Percentiles rank a stretch among this genome's conserved stretches.
phyloP scores from a whole-genome alignment of 35 echinoderm and acorn worm genomes.

The Amphiura filiformis region DNA sequence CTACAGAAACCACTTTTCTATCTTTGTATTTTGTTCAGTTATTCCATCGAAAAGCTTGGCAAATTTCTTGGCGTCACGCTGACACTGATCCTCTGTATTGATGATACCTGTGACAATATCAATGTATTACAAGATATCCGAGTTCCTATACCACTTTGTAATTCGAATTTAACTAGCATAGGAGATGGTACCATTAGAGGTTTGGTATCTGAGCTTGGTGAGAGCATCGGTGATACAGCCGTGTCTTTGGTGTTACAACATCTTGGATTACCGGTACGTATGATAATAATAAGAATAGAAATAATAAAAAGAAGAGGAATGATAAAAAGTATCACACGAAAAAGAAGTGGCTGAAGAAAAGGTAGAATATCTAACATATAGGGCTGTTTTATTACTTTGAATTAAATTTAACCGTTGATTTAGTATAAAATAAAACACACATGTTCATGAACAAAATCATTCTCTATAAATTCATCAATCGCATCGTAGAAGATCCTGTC shows the following conservation, averaged over 20 bases:
- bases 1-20: no score
- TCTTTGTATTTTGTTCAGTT: no score
- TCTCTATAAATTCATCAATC: no score
- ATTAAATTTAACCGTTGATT: no score
- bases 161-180: conserved; percentile 6
- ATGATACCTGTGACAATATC: conserved; percentile 14
- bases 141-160: conserved; percentile 22
- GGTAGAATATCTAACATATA: no score
- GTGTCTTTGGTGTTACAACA: conserved; percentile 9
- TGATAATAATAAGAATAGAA: not conserved
- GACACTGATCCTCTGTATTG: not conserved
- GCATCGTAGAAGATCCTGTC: no score
- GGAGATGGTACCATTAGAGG: conserved; percentile 22
- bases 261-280: not conserved
- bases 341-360: no score
- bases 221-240: not conserved
- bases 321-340: not conserved
- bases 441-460: no score
- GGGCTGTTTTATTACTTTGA: no score
- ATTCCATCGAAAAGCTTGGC: conserved; percentile 29
- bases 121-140: not conserved
- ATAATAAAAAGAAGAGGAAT: not conserved
- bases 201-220: not conserved
- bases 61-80: conserved; percentile 1
- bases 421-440: no score